Conservation (phyloP, 2,797 vertebrate genomes). For the Pseudochaenichthys georgianus region DNA sequence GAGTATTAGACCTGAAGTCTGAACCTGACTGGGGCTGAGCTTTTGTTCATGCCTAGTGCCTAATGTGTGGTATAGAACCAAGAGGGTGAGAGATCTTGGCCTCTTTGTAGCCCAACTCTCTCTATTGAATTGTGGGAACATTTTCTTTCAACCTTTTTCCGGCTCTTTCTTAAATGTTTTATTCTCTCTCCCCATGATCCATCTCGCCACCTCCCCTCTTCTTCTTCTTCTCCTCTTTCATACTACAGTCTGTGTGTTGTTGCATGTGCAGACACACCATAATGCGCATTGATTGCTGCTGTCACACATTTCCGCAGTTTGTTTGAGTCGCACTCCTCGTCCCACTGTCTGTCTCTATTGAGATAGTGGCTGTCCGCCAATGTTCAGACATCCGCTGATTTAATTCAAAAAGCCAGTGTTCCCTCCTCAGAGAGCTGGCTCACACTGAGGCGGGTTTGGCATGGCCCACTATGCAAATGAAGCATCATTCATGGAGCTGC, state of each 20-base stretch:
- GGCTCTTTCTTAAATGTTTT: slow-evolving; percentile 56
- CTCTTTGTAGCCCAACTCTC: slow-evolving; percentile 38
- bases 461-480: slow-evolving; percentile 65
- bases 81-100: slow-evolving; percentile 35
- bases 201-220: slow-evolving; percentile 20
- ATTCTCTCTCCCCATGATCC: slow-evolving; percentile 63
- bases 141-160: slow-evolving; percentile 60
- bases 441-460: slow-evolving; percentile 56
- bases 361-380: slow-evolving; percentile 64
- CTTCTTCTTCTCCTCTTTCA: slow-evolving; percentile 8
- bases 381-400: slow-evolving; percentile 72
- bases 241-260: slow-evolving; percentile 20
- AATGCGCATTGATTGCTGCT: slow-evolving; percentile 35
- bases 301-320: slow-evolving; percentile 43
- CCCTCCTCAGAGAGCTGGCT: slow-evolving; percentile 64
- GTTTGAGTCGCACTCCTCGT: slow-evolving; percentile 40
- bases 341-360: slow-evolving; percentile 54
- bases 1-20: not conserved
- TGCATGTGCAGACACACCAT: slow-evolving; percentile 17
- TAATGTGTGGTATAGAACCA: slow-evolving; percentile 1
- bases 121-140: slow-evolving; percentile 49
- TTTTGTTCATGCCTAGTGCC: slow-evolving; percentile 15
- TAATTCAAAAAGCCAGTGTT: slow-evolving; percentile 70
- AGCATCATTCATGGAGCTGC: slow-evolving; percentile 54
- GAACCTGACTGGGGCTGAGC: slow-evolving; percentile 2